Base-by-base conservation (phyloP, 2,888 invertebrate species). In the Heliconius ethilla region DNA sequence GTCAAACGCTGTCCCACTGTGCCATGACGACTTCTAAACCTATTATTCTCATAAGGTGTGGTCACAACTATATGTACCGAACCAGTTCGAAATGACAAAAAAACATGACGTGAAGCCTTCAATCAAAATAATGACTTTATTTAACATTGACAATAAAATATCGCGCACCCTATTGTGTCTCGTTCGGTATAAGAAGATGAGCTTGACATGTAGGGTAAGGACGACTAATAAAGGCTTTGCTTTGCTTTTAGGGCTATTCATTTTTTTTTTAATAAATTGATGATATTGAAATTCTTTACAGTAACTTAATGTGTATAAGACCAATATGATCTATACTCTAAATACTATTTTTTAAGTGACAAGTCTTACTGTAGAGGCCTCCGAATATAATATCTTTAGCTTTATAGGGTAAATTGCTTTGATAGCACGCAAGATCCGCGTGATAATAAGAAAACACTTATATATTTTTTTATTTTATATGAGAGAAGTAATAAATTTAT, bases 71-170 rank as follows among this genome's bases (percentile, higher is more conserved):
- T 93, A 91, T 90, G 91, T 90, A 86, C 87, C 88, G 88, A 90
- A 88, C 85, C 84, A 78, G 82, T 81, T 82, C 77, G 85, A 85
- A 84, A 85, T 84, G 87, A 89, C 88, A 88, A 89, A 89, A 59
- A 87, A 86, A 82, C 83, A 78, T 83, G 86, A 86, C 86, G 83
- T 85, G 84, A 80, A 83, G 83, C 91, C 86, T 87, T 94, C 93
- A 91, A 94, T 94, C 94, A 94, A 93, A 92, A 94, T 94, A 94
- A 94, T 92, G 94, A 92, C 94, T 94, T 93, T 94, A 94, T 94
- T 94, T 93, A 90, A 92, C 89, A 89, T 91, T 94, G 94, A 94
- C 93, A 93, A 90, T 93, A 93, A 94, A 89, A 94, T 93, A 94
- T 94, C 84, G 91, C 89, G 84, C 83, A 84, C 83, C 82, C 87